phyloP scores from a whole-genome alignment of 2,888 invertebrate species.

The Podabrus alpinus region DNA sequence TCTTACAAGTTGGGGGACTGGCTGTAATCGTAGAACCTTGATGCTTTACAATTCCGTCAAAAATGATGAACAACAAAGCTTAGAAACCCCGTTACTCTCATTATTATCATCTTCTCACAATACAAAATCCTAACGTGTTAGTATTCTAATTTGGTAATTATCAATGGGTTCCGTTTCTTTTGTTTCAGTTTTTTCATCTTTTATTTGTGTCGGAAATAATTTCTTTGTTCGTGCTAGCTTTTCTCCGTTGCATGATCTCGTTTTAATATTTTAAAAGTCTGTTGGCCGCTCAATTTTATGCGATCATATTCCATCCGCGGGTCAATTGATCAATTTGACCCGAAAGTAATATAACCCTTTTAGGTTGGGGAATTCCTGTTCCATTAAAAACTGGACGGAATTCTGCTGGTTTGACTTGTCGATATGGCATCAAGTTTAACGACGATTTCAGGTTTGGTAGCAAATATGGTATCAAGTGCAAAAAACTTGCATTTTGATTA shows the following conservation, averaged over 20 bases:
- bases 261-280: too few relatives aligned
- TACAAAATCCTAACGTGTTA: background rate
- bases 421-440: background rate
- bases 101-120: background rate
- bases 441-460: background rate
- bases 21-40: background rate
- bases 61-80: background rate
- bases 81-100: background rate
- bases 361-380: background rate
- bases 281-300: too few relatives aligned
- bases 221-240: background rate
- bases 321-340: too few relatives aligned
- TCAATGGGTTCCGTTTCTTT: background rate
- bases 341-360: too few relatives aligned
- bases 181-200: background rate
- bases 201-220: background rate
- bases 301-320: too few relatives aligned
- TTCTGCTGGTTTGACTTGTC: background rate
- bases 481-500: background rate
- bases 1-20: background rate
- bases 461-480: background rate
- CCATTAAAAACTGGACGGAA: background rate
- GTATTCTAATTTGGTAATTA: background rate
- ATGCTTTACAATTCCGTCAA: background rate
- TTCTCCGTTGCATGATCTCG: background rate